Evolutionary conservation across 2,797 vertebrate genomes (phyloP).

Genomic region (Steatocranus sp.): DNA sequence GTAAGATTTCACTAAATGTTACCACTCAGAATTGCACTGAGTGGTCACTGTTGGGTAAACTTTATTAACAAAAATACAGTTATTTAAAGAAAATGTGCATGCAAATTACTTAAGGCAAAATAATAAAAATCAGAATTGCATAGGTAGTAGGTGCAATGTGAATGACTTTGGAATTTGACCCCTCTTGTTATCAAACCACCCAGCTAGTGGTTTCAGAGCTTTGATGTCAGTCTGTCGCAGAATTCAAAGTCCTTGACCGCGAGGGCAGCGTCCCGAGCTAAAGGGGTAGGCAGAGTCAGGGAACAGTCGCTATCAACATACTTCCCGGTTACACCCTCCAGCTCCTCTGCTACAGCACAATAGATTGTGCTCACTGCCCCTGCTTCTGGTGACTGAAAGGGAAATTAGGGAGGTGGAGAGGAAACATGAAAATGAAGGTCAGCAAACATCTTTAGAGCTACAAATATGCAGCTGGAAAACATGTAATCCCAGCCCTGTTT

Average conservation of each 20-base stretch:
- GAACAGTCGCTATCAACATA: slow-evolving; percentile 82
- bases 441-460: neutral
- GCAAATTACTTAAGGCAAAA: neutral
- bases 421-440: neutral
- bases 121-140: neutral
- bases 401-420: neutral
- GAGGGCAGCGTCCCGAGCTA: slow-evolving; percentile 68
- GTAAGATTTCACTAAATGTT: neutral
- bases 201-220: slow-evolving; percentile 51
- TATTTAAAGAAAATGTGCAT: neutral
- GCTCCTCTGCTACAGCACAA: slow-evolving; percentile 82
- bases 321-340: slow-evolving; percentile 80
- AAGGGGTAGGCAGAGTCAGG: slow-evolving; percentile 65
- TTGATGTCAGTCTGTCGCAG: slow-evolving; percentile 74
- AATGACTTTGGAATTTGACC: neutral
- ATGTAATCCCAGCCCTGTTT: neutral
- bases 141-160: neutral
- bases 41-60: neutral
- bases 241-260: slow-evolving; percentile 81
- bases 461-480: neutral
- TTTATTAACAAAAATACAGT: neutral
- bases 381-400: slow-evolving; percentile 72
- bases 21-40: neutral
- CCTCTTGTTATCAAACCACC: neutral
- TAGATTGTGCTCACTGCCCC: slow-evolving; percentile 81